Conservation (phyloP, 1,140 invertebrate species). For the Polypedilum vanderplanki region DNA sequence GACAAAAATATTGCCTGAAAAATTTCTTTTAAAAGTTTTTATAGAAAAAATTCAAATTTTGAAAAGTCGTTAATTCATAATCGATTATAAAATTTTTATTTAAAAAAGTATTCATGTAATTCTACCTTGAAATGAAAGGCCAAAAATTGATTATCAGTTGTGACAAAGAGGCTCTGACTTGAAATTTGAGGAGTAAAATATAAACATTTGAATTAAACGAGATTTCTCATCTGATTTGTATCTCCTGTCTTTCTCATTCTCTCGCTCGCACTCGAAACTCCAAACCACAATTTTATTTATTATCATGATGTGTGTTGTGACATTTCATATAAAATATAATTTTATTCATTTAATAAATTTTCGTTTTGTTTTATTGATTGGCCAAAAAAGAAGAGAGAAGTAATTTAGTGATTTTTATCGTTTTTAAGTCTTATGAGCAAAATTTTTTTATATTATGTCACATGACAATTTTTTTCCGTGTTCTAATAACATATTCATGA, state of each 20-base stretch:
- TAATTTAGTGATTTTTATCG: conserved; percentile 9
- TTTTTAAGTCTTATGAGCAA: background rate
- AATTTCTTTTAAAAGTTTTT: too few relatives aligned
- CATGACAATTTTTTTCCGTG: too few relatives aligned
- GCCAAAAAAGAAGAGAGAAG: background rate
- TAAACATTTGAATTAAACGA: conserved; percentile 20
- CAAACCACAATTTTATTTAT: conserved; percentile 24
- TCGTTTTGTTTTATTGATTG: conserved; percentile 26
- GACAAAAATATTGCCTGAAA: too few relatives aligned
- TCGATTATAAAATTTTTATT: too few relatives aligned
- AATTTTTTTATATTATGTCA: too few relatives aligned
- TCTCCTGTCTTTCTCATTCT: background rate
- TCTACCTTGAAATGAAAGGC: background rate
- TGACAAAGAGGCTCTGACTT: background rate
- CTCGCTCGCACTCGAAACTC: background rate
- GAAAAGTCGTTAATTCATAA: too few relatives aligned
- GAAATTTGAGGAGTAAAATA: conserved; percentile 3
- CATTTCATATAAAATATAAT: conserved; percentile 15
- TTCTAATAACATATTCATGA: too few relatives aligned
- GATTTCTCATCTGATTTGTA: background rate
- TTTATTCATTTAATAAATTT: conserved; percentile 1
- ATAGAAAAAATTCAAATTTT: too few relatives aligned
- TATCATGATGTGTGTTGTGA: conserved; percentile 23
- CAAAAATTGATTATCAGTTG: conserved; percentile 18
- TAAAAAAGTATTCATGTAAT: background rate